Base-by-base conservation (phyloP, 2,113 vertebrate species). In the Aspidoscelis tigris region DNA sequence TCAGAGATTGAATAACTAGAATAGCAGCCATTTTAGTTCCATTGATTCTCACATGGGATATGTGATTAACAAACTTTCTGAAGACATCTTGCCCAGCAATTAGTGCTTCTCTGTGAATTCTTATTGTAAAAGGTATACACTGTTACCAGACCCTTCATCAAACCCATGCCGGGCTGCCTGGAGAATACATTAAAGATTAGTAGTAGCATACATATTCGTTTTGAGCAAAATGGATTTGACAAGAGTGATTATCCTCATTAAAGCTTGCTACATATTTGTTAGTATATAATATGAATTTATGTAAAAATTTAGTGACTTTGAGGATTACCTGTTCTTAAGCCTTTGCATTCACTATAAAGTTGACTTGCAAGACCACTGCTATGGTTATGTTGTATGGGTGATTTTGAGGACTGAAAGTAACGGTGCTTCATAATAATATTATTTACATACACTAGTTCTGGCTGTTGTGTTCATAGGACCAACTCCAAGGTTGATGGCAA, bases 21-120 rank as follows among this genome's bases (percentile, higher is more conserved):
- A 5, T 79, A 75, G 58, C 8, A 81, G 80, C 72, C 21, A 68
- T 70, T 85, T 84, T 65, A 71, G 0, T 2, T 0, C 5, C 82
- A 61, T 43, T 2, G 22, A 84, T 84, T 43, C 83, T 90, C 47
- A 79, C 14, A 6, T 21, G 76, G 69, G 76, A 64, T 20, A 3
- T 68, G 2, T 70, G 66, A 84, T 81, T 87, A 81, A 55, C 64
- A 86, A 78, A 24, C n/a, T 82, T 84, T 84, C 66, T 74, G 53
- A 84, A 75, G 84, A 58, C 76, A 84, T 8, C 5, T 21, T 79
- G 21, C 24, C 81, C 69, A 69, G 61, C 84, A 72, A 70, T 6
- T 81, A 71, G 2, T 39, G 73, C 82, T 74, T 85, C 14, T 26
- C 81, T 84, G 24, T 41, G 16, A 41, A 66, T 77, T 80, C 41